These are phyloP conservation scores for Notolepis coatsorum DNA, from an alignment of 2,797 vertebrate genomes.

Conservation along the genomic window DNA sequence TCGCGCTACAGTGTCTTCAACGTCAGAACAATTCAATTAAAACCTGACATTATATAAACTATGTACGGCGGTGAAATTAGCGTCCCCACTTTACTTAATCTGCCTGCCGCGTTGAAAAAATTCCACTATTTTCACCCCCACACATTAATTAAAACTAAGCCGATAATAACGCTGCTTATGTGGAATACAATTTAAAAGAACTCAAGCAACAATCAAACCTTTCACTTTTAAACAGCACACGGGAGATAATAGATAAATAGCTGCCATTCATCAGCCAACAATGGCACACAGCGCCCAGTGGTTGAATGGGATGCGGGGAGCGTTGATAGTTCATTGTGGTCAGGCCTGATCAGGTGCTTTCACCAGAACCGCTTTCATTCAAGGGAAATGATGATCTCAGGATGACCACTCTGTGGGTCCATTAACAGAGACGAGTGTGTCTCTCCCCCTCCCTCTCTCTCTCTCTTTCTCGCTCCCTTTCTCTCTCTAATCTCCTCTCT, in stretches of 20 bases:
- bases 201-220: constrained; percentile 80
- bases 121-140: constrained; percentile 76
- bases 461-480: constrained; percentile 28
- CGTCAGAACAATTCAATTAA: constrained; percentile 20
- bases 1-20: neutral
- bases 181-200: constrained; percentile 79
- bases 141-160: constrained; percentile 84
- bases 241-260: constrained; percentile 87
- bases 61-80: constrained; percentile 15
- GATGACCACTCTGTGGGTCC: constrained; percentile 83
- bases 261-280: constrained; percentile 85
- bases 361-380: constrained; percentile 86
- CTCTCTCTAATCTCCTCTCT: too few relatives aligned
- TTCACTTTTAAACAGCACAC: constrained; percentile 73
- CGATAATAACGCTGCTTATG: constrained; percentile 80
- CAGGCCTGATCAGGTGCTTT: constrained; percentile 87
- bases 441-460: constrained; percentile 61
- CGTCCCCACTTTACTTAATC: constrained; percentile 41
- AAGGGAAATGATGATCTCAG: constrained; percentile 88
- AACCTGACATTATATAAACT: constrained; percentile 44
- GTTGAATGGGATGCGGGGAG: constrained; percentile 88
- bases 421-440: constrained; percentile 83
- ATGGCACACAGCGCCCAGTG: constrained; percentile 81
- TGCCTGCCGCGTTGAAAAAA: constrained; percentile 73
- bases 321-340: constrained; percentile 81